Evolutionary conservation across 1,140 invertebrate genomes (phyloP), one percentile per base, ranked within the genome.

Genomic region (Leptoteleia sp.): DNA sequence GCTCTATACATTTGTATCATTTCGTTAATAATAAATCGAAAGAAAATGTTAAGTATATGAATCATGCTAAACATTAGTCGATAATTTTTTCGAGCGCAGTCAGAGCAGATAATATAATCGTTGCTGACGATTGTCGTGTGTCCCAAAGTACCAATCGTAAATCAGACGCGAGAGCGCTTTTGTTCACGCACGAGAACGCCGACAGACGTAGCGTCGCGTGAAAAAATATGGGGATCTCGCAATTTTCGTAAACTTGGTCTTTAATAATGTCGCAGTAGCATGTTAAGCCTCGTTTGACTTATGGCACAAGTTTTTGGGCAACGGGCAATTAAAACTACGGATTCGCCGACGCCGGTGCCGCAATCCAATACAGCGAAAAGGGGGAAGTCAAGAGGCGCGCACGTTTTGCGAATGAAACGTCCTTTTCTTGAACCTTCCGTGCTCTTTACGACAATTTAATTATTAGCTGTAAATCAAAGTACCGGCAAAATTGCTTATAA

Each of bases 401-500:
- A n/a, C 47, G 64, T 61, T 78, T 78, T 57, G 79, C 67, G 70
- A 75, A 71, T 54, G 67, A 62, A 79, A 62, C 54, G 65, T 78
- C 79, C 61, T 67, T 70, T 72, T 78, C 38, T 70, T 47, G 77
- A 54, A 42, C 78, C 81, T 79, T 77, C 50, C 62, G 55, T 57
- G 52, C 73, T 61, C 73, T n/a, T 85, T 85, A 86, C 83, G 80
- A 81, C 83, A 84, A 80, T 88, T 88, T 88, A 89, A 88, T 88
- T 88, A 88, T 89, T 80, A 82, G 80, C 78, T 85, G 82, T 87
- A 87, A 87, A 86, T 87, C 86, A 86, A 81, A 77, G 67, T 55
- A 57, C 73, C 19, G 22, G 50, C 59, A 79, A 70, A 54, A 65
- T 68, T 67, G 76, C 83, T 61, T 76, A 86, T 88, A 88, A 88